A percentile compares a stretch with the other conserved stretches of the same genome.
Conservation (phyloP, 1,140 invertebrate genomes). For the Drosophila ficusphila region DNA sequence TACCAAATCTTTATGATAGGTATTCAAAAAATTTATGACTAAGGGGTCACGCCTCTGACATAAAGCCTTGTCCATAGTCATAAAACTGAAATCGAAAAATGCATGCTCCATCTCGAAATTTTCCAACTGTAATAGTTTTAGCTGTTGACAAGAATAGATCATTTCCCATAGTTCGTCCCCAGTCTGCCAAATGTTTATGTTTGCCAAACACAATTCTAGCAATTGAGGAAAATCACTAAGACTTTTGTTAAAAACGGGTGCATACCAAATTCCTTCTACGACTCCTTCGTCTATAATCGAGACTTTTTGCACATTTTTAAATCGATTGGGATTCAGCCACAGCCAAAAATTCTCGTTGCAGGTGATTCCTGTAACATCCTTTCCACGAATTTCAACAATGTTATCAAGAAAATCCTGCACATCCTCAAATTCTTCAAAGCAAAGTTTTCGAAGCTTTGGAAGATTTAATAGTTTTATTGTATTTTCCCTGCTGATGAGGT, state of each 20-base stretch:
- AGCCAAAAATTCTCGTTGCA: conserved; percentile 31
- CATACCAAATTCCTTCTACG: conserved; percentile 3
- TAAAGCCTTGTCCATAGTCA: conserved; percentile 1
- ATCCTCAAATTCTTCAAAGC: conserved; percentile 12
- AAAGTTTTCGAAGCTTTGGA: conserved; percentile 21
- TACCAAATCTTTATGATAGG: background rate
- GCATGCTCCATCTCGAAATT: background rate
- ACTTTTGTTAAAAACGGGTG: background rate
- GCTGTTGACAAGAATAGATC: conserved; percentile 9
- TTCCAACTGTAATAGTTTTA: conserved; percentile 1
- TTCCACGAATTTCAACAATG: background rate
- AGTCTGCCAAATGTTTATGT: conserved; percentile 3
- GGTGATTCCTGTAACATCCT: conserved; percentile 5
- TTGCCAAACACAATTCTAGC: conserved; percentile 6
- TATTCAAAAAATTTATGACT: conserved; percentile 11
- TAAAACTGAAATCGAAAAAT: background rate
- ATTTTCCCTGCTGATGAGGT: conserved; percentile 4
- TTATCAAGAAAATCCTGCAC: background rate
- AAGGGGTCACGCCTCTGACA: background rate
- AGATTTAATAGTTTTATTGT: background rate
- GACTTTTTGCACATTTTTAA: conserved; percentile 9
- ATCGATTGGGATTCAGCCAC: background rate
- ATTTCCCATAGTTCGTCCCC: conserved; percentile 19
- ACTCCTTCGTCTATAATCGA: conserved; percentile 11
- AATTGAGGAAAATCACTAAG: conserved; percentile 7